phyloP scores from a whole-genome alignment of 1,140 invertebrate genomes.

The Drosophila carrolli region DNA sequence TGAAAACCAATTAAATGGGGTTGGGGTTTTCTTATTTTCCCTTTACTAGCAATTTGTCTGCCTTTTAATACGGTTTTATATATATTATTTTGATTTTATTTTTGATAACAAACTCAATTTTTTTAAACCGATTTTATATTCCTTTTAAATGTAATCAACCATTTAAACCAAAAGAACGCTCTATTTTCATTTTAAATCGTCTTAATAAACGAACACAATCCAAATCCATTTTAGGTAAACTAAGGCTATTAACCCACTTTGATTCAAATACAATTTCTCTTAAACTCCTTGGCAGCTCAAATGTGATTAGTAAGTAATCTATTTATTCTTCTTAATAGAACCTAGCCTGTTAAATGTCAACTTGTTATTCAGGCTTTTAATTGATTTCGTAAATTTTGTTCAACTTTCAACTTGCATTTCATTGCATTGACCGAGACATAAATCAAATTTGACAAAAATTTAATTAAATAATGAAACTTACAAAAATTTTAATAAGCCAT shows the following conservation, averaged over 20 bases:
- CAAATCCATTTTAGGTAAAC: neutral
- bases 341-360: neutral
- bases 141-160: no score
- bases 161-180: no score
- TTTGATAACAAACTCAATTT: neutral
- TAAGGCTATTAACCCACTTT: neutral
- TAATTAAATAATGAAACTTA: conserved; percentile 74
- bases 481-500: conserved; percentile 75
- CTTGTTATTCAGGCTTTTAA: conserved; percentile 11
- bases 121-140: no score
- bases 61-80: no score
- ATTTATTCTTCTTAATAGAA: conserved; percentile 12
- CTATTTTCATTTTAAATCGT: no score
- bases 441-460: conserved; percentile 72
- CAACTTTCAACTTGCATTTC: conserved; percentile 2
- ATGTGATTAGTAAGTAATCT: conserved; percentile 12
- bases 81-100: neutral
- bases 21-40: no score
- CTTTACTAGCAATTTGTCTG: no score
- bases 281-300: neutral
- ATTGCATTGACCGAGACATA: neutral
- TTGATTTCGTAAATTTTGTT: conserved; percentile 29
- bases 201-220: no score
- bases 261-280: neutral
- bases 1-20: neutral